Base-by-base conservation (phyloP, 2,888 invertebrate genomes). In the Bombylius major region DNA sequence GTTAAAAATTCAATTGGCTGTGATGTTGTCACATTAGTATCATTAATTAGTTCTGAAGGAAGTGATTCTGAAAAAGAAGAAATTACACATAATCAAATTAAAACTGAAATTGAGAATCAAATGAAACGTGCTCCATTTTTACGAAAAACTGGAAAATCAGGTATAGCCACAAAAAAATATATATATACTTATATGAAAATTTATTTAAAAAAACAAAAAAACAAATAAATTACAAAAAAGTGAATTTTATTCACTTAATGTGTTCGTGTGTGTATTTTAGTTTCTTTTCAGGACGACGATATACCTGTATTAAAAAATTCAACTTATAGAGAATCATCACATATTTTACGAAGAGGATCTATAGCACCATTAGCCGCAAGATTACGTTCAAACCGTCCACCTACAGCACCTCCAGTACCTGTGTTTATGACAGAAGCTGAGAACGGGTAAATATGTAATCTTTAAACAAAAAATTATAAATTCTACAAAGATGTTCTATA, bases 21-120 rank as follows among this genome's bases (percentile, higher is more conserved):
- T 7, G 75, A 75, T 64, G 75, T 85, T 44, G 78, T 83, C 1
- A 85, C 85, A 0, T 79, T 84, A 77, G 83, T 85, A 0, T 84
- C 84, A 0, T 69, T 85, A 49, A 75, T 84, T 5, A 83, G 83
- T 65, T 82, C 84, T 1, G 79, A 80, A 23, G 82, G 79, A 46
- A 83, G 83, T 65, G 84, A 84, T 56, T 78, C 77, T 31, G 83
- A 83, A 62, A 77, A 77, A 12, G 76, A 76, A 56, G 73, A 72
- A 4, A 62, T 48, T 49, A 32, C 64, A 5, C 36, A 50, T n/a
- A 49, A 59, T 12, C 54, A 63, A 7, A 55, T 61, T 6, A 51
- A 46, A n/a, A 44, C 53, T 9, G 52, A 46, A 53, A 49, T 58
- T 36, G 66, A 66, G 39, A 65, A 62, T 13, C 67, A 66, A n/a